Evolutionary conservation across 2,888 invertebrate species (phyloP).

Genomic region (Bruchidius siliquastri): DNA sequence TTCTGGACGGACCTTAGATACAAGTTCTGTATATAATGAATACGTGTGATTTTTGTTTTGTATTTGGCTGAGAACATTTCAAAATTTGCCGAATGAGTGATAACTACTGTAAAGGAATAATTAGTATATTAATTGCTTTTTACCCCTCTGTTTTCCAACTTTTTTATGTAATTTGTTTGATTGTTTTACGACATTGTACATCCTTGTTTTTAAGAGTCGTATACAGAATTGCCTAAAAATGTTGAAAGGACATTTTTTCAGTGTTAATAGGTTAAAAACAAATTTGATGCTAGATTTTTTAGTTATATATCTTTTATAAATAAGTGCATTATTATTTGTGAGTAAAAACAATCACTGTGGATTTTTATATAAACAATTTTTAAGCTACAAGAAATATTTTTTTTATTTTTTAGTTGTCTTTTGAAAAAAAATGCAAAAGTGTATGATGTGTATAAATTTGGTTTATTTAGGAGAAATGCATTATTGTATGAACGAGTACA

Average conservation of each 20-base stretch:
- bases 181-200: conserved; percentile 6
- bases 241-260: conserved; percentile 20
- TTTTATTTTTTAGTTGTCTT: conserved; percentile 29
- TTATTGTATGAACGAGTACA: conserved; percentile 35
- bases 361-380: conserved; percentile 36
- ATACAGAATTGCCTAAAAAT: conserved; percentile 11
- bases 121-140: conserved; percentile 19
- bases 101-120: neutral
- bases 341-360: conserved; percentile 1
- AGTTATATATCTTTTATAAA: conserved; percentile 35
- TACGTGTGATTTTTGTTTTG: neutral
- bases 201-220: conserved; percentile 6
- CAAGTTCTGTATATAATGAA: neutral
- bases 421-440: conserved; percentile 9
- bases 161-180: conserved; percentile 8
- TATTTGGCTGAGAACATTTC: neutral
- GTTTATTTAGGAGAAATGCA: conserved; percentile 41
- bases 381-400: conserved; percentile 22
- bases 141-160: conserved; percentile 2
- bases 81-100: neutral
- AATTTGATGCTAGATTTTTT: conserved; percentile 32
- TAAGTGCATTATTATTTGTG: conserved; percentile 40
- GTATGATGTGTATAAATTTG: conserved; percentile 23
- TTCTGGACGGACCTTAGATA: neutral
- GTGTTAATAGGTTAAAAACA: conserved; percentile 35